Evolutionary conservation across 2,113 vertebrate genomes (phyloP).

Genomic region (Eleginops maclovinus): DNA sequence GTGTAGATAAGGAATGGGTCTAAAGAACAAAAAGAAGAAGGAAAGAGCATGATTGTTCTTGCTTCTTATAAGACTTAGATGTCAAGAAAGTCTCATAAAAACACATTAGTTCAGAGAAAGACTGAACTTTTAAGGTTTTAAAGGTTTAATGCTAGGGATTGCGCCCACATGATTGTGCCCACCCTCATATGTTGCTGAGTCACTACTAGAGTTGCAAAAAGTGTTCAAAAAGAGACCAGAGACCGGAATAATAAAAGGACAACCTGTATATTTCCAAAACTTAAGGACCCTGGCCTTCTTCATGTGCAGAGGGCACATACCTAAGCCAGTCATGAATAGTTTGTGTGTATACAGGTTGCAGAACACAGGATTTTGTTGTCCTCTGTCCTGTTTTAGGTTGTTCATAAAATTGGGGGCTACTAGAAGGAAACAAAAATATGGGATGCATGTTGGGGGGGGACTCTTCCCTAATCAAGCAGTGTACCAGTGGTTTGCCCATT

Average conservation of each 20-base stretch:
- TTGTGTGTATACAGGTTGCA: background rate
- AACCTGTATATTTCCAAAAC: too few species aligned
- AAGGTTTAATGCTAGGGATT: background rate
- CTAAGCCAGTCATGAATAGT: background rate
- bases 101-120: background rate
- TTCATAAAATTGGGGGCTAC: background rate
- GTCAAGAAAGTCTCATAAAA: conserved; percentile 15
- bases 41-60: conserved; percentile 11
- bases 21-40: conserved; percentile 17
- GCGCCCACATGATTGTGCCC: too few species aligned
- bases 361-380: background rate
- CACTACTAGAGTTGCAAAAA: conserved; percentile 4
- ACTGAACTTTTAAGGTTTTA: background rate
- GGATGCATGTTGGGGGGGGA: background rate
- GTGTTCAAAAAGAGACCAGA: background rate
- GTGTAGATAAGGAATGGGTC: conserved; percentile 23
- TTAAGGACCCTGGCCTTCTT: background rate
- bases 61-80: conserved; percentile 7
- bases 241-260: too few species aligned
- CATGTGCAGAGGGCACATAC: background rate
- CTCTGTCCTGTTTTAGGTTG: background rate
- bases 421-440: background rate
- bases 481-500: background rate
- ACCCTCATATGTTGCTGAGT: conserved; percentile 21
- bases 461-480: background rate